These are phyloP conservation scores for Chrysolina haemoptera DNA, from an alignment of 2,888 invertebrate species.

Conservation along the genomic window DNA sequence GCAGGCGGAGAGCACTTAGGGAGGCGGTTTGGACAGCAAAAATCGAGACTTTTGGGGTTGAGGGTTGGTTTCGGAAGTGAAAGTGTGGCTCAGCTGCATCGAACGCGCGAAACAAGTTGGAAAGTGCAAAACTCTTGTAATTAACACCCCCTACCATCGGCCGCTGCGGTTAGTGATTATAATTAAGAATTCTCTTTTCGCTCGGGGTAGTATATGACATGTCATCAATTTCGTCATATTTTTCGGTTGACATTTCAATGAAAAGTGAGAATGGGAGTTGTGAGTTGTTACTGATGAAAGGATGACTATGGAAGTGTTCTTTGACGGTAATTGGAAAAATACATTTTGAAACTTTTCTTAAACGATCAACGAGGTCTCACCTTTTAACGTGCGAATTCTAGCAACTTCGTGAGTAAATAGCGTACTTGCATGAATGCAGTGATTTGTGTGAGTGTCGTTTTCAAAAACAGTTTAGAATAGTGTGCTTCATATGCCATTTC, in stretches of 20 bases:
- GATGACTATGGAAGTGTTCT: too few relatives aligned
- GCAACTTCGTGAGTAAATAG: too few relatives aligned
- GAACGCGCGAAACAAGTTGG: conserved; percentile 41
- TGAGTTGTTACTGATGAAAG: background rate
- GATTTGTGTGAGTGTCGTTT: too few relatives aligned
- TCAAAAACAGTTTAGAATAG: background rate
- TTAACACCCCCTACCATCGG: conserved; percentile 39
- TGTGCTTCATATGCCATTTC: conserved; percentile 13
- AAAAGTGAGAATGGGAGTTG: background rate
- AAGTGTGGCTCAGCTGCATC: conserved; percentile 51
- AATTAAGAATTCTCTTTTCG: conserved; percentile 38
- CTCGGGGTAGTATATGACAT: conserved; percentile 23
- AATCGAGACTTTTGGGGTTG: conserved; percentile 35
- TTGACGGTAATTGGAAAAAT: too few relatives aligned
- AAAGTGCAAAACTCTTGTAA: conserved; percentile 43
- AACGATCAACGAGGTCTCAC: too few relatives aligned
- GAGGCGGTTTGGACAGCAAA: conserved; percentile 31
- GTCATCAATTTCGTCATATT: conserved; percentile 14
- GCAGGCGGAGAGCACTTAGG: conserved; percentile 23
- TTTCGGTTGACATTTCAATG: background rate
- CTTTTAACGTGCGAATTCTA: too few relatives aligned
- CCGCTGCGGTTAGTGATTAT: conserved; percentile 33
- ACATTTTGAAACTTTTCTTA: too few relatives aligned
- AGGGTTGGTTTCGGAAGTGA: conserved; percentile 23
- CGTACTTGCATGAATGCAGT: too few relatives aligned